Evolutionary conservation across 2,888 invertebrate genomes (phyloP), one percentile per base, ranked within the genome.

Genomic region (Oasisia sp.): DNA sequence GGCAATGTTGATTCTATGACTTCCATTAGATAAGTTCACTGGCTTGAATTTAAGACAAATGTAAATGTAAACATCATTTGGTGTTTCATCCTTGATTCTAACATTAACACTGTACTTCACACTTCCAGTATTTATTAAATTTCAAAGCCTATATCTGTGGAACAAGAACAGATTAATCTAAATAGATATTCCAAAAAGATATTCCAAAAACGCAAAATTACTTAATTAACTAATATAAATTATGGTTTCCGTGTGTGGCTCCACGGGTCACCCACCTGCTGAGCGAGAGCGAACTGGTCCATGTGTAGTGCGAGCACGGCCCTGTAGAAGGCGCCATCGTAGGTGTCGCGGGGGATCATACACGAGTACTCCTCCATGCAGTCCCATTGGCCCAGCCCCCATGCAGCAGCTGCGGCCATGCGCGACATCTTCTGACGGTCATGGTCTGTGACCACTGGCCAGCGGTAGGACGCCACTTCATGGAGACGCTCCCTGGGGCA

Each of bases 261-360:
- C 74, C 4, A 27, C 27, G 7, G 19, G 5, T 27, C 7, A 74
- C 74, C 74, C 14, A 96, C 96, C 95, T 95, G 96, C 93, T 97
- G 96, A 27, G 96, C 96, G 44, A 95, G 93, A 91, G 94, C 94
- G 94, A 94, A 96, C 91, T 94, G 93, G 91, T 96, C 95, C 32
- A 94, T 94, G 93, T 96, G 96, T 8, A 96, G 94, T 32, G 95
- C 95, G 92, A 99, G 97, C 7, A 99, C 98, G 0, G 99, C 99
- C 92, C 99, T 97, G 95, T 99, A 99, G 96, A 99, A 99, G 0
- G 99, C 98, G 2, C 99, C 99, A 95, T 99, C 99, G 95, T 99
- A 99, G 0, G 98, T 98, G 94, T 99, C 99, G 94, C 98, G 97
- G 0, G 99, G 99, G 94, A 99, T 98, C 94, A 98, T 97, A 92